Evolutionary conservation across 1,140 invertebrate species (phyloP).

Genomic region (Trialeurodes vaporariorum): DNA sequence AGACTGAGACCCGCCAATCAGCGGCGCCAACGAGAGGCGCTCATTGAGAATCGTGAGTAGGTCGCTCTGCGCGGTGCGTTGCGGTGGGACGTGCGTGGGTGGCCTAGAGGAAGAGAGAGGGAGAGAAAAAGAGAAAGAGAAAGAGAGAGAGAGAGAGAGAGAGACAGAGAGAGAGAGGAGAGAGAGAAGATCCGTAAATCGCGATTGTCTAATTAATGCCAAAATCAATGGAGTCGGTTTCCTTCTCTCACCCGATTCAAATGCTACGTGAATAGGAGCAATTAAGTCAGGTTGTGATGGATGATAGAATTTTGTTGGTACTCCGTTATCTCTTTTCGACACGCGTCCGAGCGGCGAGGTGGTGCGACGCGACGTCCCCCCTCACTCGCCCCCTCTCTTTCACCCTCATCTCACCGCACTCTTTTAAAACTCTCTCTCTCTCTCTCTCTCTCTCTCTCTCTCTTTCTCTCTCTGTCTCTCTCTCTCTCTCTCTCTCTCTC

Average conservation of each 20-base stretch:
- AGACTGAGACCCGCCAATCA: too few relatives aligned
- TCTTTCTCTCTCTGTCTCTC: not conserved
- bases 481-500: not conserved
- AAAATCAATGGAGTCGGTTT: not conserved
- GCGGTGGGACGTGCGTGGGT: too few relatives aligned
- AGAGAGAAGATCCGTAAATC: not conserved
- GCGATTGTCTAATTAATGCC: not conserved
- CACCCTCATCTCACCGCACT: too few relatives aligned
- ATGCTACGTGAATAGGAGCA: not conserved
- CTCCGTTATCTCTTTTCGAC: not conserved
- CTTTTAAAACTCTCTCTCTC: not conserved
- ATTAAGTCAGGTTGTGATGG: not conserved
- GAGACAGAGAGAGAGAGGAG: too few relatives aligned
- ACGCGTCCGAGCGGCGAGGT: not conserved
- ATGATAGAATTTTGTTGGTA: slow-evolving; percentile 1
- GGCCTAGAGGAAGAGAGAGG: too few relatives aligned
- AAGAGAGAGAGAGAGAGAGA: too few relatives aligned
- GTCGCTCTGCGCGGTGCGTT: too few relatives aligned
- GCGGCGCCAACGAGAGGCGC: too few relatives aligned
- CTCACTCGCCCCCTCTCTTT: not conserved
- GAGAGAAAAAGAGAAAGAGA: too few relatives aligned
- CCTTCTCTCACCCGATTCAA: not conserved
- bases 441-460: not conserved
- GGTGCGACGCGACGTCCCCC: too few relatives aligned
- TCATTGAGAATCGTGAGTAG: too few relatives aligned